Base-by-base conservation (phyloP, 2,113 vertebrate genomes). In the Cyanoramphus novaezelandiae region DNA sequence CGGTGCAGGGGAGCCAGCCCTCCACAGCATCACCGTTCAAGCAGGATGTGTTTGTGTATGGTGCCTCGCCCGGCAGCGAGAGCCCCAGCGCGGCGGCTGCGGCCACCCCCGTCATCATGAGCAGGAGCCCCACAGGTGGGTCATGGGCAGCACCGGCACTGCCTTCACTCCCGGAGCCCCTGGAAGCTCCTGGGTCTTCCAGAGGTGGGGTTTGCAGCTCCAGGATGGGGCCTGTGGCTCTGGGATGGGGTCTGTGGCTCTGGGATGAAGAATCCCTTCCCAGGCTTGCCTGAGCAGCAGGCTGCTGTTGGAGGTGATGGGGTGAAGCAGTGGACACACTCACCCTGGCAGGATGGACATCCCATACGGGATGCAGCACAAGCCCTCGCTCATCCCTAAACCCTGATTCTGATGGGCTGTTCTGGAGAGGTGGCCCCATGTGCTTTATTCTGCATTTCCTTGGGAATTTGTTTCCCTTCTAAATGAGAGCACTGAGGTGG, bases 81-180 rank as follows among this genome's bases (percentile, higher is more conserved):
- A 98, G 97, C 96, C 98, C 98, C 15, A 88, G 96, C 60, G 13
- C 62, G 64, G 98, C 86, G 27, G 93, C 98, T 0, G 24, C 97
- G 0, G 97, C 97, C 44, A 99, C 98, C n/a, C 99, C 99, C 0
- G 97, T 99, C 88, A 98, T 98, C 90, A 98, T 99, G 97, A 99
- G 98, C 94, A 98, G 98, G 95, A 99, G 99, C 93, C 99, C 99
- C 60, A 99, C 99, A 97, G 99, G 99, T 99, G 91, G 87, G 96
- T 96, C 1, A 4, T 27, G 21, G 37, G 9, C 1, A 49, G 13
- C 74, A 5, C 5, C 1, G 0, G 23, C 47, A 18, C 87, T 81
- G 13, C 55, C 15, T 7, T 33, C 1, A 0, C 52, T 49, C 11
- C 69, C 6, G 16, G 20, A 24, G 59, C 11, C 8, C 1, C 47